Evolutionary conservation across 2,113 vertebrate genomes (phyloP).

Genomic region (Indicator maculatus): DNA sequence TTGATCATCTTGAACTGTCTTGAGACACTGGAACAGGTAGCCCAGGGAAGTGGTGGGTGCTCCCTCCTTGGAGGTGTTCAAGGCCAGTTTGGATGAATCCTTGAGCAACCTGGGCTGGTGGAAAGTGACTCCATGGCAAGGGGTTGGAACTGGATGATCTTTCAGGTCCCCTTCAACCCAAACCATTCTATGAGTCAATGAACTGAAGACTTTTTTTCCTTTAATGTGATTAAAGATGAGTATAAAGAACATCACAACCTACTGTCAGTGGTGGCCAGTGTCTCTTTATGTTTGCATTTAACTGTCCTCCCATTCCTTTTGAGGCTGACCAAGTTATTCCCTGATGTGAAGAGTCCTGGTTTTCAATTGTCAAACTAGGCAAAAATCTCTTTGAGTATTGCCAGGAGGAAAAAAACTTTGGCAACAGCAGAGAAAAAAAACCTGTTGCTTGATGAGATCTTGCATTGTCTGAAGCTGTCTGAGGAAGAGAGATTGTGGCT

Average conservation of each 20-base stretch:
- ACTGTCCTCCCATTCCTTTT: background rate
- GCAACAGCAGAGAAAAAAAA: background rate
- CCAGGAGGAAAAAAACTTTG: background rate
- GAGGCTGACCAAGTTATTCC: background rate
- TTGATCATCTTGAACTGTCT: background rate
- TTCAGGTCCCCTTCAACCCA: no score
- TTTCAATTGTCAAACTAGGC: background rate
- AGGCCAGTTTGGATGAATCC: no score
- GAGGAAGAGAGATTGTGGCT: background rate
- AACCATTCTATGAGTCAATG: no score
- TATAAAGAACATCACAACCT: background rate
- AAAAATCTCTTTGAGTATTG: background rate
- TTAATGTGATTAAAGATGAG: background rate
- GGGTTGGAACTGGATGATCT: no score
- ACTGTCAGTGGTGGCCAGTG: background rate
- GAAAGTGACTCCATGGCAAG: no score
- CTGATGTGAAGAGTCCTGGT: background rate
- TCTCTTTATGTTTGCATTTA: background rate
- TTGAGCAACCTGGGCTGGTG: no score
- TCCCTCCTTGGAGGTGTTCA: no score
- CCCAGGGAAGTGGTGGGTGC: no score
- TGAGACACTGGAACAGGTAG: no score
- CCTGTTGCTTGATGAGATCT: constrained; percentile 5
- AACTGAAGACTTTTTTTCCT: background rate
- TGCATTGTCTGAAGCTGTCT: background rate